phyloP scores from a whole-genome alignment of 2,113 vertebrate genomes.

The Sylvietta virens region DNA sequence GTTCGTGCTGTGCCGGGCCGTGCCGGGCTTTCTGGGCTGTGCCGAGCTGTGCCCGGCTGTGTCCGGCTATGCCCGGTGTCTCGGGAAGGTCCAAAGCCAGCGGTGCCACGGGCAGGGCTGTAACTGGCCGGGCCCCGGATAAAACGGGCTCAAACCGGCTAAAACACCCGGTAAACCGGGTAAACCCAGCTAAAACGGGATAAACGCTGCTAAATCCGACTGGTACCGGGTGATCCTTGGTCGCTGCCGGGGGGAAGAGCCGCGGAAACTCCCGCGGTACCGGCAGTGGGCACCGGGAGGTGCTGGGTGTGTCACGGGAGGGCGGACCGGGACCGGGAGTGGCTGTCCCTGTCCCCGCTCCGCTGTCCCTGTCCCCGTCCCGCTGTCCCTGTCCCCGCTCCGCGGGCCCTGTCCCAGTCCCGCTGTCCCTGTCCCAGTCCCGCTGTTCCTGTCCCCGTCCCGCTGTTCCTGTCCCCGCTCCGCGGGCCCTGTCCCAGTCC shows the following conservation, averaged over 20 bases:
- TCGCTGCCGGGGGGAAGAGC: no score
- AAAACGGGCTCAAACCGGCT: not conserved
- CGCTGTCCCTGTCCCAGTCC: no score
- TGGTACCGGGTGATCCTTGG: not conserved
- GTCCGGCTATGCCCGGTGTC: not conserved
- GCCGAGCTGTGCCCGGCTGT: no score
- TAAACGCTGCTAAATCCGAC: not conserved
- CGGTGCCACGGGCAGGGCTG: not conserved
- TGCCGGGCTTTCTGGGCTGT: no score
- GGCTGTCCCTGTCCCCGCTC: not conserved
- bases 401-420: no score
- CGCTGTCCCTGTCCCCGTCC: no score
- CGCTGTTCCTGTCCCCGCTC: no score
- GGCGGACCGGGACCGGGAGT: no score
- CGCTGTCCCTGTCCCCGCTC: no score
- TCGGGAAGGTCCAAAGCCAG: not conserved
- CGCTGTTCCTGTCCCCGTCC: not conserved
- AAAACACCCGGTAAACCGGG: accelerated
- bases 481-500: no score
- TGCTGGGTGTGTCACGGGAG: not conserved
- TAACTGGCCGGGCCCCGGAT: accelerated
- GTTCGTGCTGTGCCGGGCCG: no score
- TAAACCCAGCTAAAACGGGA: not conserved
- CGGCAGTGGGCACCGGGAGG: not conserved
- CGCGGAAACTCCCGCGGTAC: no score